Conservation (phyloP, 2,797 vertebrate genomes). For the Masticophis lateralis region DNA sequence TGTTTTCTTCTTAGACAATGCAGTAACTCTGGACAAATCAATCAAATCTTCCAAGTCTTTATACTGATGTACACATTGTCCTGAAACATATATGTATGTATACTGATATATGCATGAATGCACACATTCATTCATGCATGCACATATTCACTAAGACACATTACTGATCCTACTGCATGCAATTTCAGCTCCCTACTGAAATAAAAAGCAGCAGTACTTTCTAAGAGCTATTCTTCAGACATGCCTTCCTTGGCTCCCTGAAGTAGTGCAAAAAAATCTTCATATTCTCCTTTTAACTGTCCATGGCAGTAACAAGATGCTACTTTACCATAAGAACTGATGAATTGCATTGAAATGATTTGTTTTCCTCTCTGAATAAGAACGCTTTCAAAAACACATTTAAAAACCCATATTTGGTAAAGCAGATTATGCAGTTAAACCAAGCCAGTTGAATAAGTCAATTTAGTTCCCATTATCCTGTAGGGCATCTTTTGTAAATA, state of each 20-base stretch:
- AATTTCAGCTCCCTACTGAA: neutral
- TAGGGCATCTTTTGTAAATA: neutral
- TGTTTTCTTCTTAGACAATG: rapidly evolving
- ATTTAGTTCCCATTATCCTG: neutral
- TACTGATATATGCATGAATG: neutral
- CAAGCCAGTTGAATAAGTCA: neutral
- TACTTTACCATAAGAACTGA: neutral
- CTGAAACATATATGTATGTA: neutral
- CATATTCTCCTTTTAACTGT: neutral
- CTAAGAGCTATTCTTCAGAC: neutral
- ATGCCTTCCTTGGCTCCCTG: neutral
- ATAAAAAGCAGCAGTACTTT: neutral
- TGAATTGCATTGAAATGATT: neutral
- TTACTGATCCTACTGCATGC: neutral
- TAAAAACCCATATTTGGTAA: neutral
- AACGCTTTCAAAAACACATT: neutral
- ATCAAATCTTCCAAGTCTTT: neutral
- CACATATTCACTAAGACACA: neutral
- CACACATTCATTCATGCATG: neutral
- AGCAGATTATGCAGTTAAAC: neutral
- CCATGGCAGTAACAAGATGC: neutral
- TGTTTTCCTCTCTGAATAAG: neutral
- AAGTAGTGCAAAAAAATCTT: neutral
- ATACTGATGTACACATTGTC: neutral
- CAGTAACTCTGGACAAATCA: neutral